Evolutionary conservation across 2,113 vertebrate genomes (phyloP).

Genomic region (Octodon degus): DNA sequence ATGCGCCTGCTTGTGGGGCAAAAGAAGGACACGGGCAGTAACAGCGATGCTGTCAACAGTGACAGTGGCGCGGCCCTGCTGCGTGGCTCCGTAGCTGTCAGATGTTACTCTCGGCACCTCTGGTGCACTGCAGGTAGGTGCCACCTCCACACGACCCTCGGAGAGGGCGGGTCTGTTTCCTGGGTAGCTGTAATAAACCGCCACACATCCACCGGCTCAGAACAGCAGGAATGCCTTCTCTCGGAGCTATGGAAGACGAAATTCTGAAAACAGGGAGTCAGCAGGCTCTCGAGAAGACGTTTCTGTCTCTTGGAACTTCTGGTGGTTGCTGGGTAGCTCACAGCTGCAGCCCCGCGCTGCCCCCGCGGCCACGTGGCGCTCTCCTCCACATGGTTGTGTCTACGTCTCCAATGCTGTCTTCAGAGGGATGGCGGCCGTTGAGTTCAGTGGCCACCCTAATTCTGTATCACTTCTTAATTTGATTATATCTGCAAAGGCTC

Average conservation of each 20-base stretch:
- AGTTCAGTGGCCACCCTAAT: neutral
- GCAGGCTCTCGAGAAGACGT: neutral
- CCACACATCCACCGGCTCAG: neutral
- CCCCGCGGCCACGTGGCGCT: neutral
- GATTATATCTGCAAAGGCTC: neutral
- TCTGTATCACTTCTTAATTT: neutral
- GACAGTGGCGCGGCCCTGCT: accelerated
- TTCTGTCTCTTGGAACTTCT: neutral
- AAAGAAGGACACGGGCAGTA: neutral
- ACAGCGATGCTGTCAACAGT: neutral
- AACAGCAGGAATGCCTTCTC: neutral
- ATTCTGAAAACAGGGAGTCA: neutral
- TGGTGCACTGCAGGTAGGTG: neutral
- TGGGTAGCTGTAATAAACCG: neutral
- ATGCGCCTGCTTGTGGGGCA: neutral
- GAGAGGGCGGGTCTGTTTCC: neutral
- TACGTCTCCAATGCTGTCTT: neutral
- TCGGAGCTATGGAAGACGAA: neutral
- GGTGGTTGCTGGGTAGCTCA: neutral
- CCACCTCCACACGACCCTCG: too few species aligned
- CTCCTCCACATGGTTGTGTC: neutral
- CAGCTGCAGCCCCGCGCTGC: neutral
- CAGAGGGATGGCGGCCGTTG: neutral
- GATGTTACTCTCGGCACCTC: neutral
- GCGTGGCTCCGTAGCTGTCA: neutral